Conservation (phyloP, 2,797 vertebrate genomes). For the Pteronotus mesoamericanus region DNA sequence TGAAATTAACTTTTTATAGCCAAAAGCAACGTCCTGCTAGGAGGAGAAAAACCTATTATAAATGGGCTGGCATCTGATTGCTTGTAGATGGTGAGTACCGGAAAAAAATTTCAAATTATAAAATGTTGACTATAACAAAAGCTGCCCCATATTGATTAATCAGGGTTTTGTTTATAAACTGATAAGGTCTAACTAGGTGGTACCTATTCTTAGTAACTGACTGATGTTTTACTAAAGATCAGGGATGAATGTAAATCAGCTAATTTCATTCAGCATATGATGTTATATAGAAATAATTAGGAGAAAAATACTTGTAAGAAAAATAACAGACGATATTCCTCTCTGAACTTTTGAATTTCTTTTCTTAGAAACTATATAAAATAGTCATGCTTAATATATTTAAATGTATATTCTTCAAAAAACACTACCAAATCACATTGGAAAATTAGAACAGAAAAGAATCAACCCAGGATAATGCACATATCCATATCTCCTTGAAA, state of each 20-base stretch:
- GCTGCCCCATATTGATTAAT: conserved; percentile 78
- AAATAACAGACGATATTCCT: not conserved
- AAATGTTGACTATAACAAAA: conserved; percentile 77
- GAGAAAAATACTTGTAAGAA: conserved; percentile 46
- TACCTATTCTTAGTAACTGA: conserved; percentile 65
- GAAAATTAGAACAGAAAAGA: conserved; percentile 34
- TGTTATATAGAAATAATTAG: conserved; percentile 52
- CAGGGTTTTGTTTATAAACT: conserved; percentile 74
- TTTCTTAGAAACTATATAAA: not conserved
- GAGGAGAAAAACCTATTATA: conserved; percentile 84
- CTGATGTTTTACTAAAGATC: conserved; percentile 74
- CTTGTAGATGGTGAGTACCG: conserved; percentile 80
- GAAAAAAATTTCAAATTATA: conserved; percentile 82
- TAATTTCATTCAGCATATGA: not conserved
- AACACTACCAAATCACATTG: conserved; percentile 30
- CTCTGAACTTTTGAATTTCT: conserved; percentile 37
- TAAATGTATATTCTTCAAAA: conserved; percentile 31
- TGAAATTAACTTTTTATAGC: conserved; percentile 94
- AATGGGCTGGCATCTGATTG: conserved; percentile 83
- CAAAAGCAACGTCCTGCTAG: conserved; percentile 88
- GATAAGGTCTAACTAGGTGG: conserved; percentile 70
- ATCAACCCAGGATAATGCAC: not conserved
- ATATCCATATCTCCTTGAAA: not conserved
- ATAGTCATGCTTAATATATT: not conserved
- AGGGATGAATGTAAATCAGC: not conserved